Evolutionary conservation across 2,113 vertebrate genomes (phyloP).

Genomic region (Phyllopteryx taeniolatus): DNA sequence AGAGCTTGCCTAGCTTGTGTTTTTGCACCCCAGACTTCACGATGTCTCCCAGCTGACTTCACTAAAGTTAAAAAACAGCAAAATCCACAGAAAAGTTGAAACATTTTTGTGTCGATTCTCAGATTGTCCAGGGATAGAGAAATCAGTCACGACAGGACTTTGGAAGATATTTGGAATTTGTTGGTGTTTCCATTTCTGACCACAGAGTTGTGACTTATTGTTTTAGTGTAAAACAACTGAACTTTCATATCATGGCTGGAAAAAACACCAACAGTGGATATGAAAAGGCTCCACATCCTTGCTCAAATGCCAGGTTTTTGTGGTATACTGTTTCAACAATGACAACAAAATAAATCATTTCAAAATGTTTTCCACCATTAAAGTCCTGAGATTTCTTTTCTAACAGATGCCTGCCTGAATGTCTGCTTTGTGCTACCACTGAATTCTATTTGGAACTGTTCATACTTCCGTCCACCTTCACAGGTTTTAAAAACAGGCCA

Average conservation of each 20-base stretch:
- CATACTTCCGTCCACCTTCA: no score
- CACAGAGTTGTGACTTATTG: background rate
- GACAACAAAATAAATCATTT: background rate
- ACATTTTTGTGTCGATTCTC: background rate
- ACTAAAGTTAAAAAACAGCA: background rate
- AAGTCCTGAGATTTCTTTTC: no score
- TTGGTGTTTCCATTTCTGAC: background rate
- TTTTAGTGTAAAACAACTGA: background rate
- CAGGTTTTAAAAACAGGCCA: no score
- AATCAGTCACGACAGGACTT: background rate
- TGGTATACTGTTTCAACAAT: background rate
- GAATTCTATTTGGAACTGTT: no score
- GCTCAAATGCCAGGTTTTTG: background rate
- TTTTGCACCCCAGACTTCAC: background rate
- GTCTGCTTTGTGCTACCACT: no score
- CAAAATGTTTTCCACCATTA: background rate
- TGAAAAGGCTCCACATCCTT: background rate
- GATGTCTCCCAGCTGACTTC: background rate
- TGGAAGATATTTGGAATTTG: background rate
- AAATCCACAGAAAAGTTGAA: background rate
- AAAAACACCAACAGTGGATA: background rate
- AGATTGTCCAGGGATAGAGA: background rate
- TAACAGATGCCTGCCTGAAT: no score
- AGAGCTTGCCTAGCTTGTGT: background rate
- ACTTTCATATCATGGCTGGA: background rate